Evolutionary conservation across 2,113 vertebrate species (phyloP).

Genomic region (Peucedramus taeniatus): DNA sequence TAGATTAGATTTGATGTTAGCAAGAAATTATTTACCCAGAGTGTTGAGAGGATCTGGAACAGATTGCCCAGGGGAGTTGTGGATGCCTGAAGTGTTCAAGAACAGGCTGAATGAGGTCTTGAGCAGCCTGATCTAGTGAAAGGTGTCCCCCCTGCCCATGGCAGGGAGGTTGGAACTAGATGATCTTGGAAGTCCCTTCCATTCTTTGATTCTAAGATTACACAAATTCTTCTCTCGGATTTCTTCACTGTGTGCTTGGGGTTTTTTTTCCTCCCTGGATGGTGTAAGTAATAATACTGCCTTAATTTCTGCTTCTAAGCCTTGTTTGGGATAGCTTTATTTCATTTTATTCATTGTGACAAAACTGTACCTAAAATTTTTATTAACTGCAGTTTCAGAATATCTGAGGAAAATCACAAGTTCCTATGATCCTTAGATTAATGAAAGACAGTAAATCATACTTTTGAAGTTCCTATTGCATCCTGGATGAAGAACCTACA

Average conservation of each 20-base stretch:
- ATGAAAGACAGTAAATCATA: background rate
- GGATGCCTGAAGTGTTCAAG: background rate
- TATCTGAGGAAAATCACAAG: background rate
- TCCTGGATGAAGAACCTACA: background rate
- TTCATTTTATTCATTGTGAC: background rate
- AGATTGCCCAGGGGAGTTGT: background rate
- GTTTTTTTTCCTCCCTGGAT: accelerated
- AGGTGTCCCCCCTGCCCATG: background rate
- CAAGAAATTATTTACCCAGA: background rate
- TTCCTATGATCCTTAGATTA: background rate
- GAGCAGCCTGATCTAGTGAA: background rate
- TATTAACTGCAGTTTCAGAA: background rate
- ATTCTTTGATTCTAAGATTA: background rate
- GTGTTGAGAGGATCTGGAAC: background rate
- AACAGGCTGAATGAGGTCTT: background rate
- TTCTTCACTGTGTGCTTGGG: background rate
- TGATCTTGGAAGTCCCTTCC: background rate
- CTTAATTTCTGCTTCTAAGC: background rate
- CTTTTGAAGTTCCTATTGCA: background rate
- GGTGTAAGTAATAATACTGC: background rate
- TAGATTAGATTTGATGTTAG: background rate
- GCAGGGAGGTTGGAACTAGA: background rate
- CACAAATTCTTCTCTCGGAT: background rate
- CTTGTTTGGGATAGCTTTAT: background rate
- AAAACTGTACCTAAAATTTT: background rate